Conservation (phyloP, 2,113 vertebrate species). For the Lamprologus callipterus region DNA sequence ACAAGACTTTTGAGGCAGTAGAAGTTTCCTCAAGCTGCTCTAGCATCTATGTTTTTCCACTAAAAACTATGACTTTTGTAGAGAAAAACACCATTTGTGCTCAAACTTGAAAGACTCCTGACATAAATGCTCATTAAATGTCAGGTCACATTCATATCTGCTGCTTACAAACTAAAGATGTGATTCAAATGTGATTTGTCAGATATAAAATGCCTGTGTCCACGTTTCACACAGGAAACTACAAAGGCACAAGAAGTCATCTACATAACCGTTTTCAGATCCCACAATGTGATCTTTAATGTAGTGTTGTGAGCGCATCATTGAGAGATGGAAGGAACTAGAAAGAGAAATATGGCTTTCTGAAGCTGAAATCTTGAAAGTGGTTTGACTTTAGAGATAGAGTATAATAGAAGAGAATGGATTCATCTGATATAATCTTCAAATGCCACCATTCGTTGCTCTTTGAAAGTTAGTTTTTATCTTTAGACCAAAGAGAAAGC, state of each 20-base stretch:
- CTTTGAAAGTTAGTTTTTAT: neutral
- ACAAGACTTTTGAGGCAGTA: neutral
- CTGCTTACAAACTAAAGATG: neutral
- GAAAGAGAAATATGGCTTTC: neutral
- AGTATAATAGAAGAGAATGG: neutral
- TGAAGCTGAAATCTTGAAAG: neutral
- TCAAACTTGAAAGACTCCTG: neutral
- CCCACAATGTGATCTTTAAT: neutral
- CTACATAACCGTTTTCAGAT: neutral
- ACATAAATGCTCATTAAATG: neutral
- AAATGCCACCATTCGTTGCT: neutral
- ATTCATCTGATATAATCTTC: neutral
- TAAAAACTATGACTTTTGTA: neutral
- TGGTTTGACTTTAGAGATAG: neutral
- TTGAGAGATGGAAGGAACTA: accelerated
- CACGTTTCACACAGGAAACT: neutral
- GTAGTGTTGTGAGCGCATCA: neutral
- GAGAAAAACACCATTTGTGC: neutral
- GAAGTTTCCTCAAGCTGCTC: neutral
- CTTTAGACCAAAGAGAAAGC: neutral
- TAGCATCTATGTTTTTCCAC: neutral
- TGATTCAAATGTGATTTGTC: neutral
- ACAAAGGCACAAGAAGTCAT: neutral
- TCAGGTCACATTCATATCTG: neutral
- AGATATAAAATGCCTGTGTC: neutral